Evolutionary conservation across 2,888 invertebrate species (phyloP), one percentile per base, ranked within the genome.

Genomic region (Microplitis manilae): DNA sequence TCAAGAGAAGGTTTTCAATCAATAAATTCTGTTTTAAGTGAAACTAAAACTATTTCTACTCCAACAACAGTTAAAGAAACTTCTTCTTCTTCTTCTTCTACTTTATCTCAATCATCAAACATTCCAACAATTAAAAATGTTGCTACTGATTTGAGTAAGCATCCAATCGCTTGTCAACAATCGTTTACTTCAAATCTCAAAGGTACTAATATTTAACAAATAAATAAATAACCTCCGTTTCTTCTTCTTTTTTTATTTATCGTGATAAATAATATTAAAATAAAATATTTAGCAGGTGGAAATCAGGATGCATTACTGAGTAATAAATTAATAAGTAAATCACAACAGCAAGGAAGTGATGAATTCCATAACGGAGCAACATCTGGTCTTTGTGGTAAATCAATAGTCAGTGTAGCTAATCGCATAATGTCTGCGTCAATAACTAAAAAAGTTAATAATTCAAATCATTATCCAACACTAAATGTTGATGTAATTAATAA

Each of bases 271-370:
- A 38, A 13, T 7, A 13, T 13, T 15, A 76, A 71, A 65, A 9
- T 59, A 2, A 13, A 50, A 68, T 20, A 73, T 64, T n/a, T 13
- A 40, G 17, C 5, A 81, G 5, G 83, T 83, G 71, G 77, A 68
- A 39, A 61, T 39, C 64, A 64, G n/a, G 30, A 65, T 9, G 6
- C 80, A 4, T 84, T 83, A 74, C 2, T 65, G 65, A 30, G 39
- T 13, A 84, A 83, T 17, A 84, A 77, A 64, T 39, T 84, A 2
- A 88, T 88, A 75, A 75, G 81, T 0, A 90, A 90, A 81, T 93
- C 94, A 5, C 93, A 92, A 5, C 93, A 92, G 64, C 94, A 94
- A 5, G 92, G 92, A 0, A 94, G 95, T 86, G 95, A 95, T 91
- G 94, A 94, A 74, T 87, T 89, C 79, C 87, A 87, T 76, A 87